Evolutionary conservation across 2,888 invertebrate genomes (phyloP), one percentile per base, ranked within the genome.

Genomic region (Panopea generosa): DNA sequence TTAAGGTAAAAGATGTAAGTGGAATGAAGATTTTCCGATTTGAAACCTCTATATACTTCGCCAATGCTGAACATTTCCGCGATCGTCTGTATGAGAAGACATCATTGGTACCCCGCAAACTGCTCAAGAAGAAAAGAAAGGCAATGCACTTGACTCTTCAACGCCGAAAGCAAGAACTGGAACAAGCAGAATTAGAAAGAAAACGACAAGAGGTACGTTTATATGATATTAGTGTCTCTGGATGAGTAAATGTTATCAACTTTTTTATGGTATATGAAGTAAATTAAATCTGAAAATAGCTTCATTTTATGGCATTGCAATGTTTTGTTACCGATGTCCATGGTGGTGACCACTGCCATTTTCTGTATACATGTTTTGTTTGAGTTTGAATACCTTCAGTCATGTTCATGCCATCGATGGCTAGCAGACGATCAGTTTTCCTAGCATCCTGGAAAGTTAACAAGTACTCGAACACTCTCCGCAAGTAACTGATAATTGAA

Each of bases 11-110:
- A 43, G 90, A 92, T 56, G 82, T 92, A 27, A 87, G 90, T 55
- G 92, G 93, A 22, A 91, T 94, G 61, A 93, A 93, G 77, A 93
- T 94, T 22, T 93, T 93, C 87, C 91, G 93, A 11, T 93, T 93
- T 83, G 93, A 93, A 73, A 90, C 93, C 20, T 93, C 93, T 2
- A 86, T 94, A 7, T 92, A 93, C 60, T 94, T 93, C 87, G 93
- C 93, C 18, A 94, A 93, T 83, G 90, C 91, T 11, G 93, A 93
- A 70, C 87, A 91, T 69, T 93, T 93, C 84, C 86, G 90, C 43
- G 88, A 89, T 45, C 86, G 85, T 18, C 63, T 93, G 9, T 91
- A 91, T 67, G 86, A 89, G 57, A 84, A 86, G 70, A 89, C 90
- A 1, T 81, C 86, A 9, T 70, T 91, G 24, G 85, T 90, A 62